Conservation (phyloP, 2,113 vertebrate species). For the Dromaius novaehollandiae region DNA sequence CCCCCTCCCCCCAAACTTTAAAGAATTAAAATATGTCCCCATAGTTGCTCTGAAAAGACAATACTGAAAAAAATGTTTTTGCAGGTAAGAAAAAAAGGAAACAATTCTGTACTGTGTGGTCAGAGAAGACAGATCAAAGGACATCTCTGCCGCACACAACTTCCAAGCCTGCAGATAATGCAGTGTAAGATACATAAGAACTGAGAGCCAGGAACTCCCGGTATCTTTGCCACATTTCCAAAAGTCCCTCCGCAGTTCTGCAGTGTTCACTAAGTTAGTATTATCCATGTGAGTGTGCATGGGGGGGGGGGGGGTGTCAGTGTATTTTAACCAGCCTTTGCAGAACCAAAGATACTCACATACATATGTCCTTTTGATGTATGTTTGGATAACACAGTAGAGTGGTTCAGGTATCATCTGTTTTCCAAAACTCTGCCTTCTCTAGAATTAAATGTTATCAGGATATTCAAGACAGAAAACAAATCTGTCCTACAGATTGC, state of each 20-base stretch:
- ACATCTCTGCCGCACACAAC: background rate
- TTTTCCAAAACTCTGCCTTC: slow-evolving; percentile 57
- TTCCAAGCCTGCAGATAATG: background rate
- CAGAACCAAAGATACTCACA: background rate
- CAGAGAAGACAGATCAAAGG: background rate
- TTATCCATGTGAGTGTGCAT: background rate
- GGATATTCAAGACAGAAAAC: slow-evolving; percentile 5
- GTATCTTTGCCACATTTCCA: background rate
- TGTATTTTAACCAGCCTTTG: background rate
- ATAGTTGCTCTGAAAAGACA: background rate
- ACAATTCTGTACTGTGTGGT: background rate
- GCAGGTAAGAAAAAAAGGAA: background rate
- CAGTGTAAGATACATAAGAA: background rate
- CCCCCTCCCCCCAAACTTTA: background rate
- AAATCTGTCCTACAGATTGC: slow-evolving; percentile 42
- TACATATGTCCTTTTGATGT: slow-evolving; percentile 44
- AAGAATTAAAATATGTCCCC: background rate
- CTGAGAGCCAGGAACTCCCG: background rate
- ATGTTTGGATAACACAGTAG: background rate
- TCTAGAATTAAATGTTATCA: slow-evolving; percentile 31
- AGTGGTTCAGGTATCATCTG: slow-evolving; percentile 42
- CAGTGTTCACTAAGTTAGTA: background rate
- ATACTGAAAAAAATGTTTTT: background rate
- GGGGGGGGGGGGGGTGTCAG: background rate
- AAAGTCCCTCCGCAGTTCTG: background rate